Percentiles rank a stretch among this genome's conserved stretches.
These are phyloP conservation scores for Laticauda laticaudata DNA, from an alignment of 2,113 vertebrate species.

Conservation along the genomic window DNA sequence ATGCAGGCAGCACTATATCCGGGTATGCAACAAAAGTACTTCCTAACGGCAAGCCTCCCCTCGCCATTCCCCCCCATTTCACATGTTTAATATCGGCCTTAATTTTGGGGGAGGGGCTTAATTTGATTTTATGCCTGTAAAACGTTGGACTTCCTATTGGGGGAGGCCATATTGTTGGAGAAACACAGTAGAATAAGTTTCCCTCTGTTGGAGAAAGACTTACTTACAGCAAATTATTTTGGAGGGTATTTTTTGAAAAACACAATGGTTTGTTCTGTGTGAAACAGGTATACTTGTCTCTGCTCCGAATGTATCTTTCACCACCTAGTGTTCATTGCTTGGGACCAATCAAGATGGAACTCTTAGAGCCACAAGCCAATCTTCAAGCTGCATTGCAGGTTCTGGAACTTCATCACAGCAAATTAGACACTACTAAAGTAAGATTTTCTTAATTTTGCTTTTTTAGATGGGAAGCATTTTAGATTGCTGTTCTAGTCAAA, in stretches of 20 bases:
- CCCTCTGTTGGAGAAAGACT: neutral
- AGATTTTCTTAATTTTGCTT: neutral
- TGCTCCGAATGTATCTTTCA: slow-evolving; percentile 96
- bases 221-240: neutral
- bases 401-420: slow-evolving; percentile 93
- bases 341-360: slow-evolving; percentile 93
- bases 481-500: neutral
- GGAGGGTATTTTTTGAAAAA: fast-evolving
- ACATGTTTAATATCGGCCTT: no score
- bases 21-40: no score
- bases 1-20: no score
- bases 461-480: neutral
- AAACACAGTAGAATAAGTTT: no score
- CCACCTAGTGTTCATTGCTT: slow-evolving; percentile 93
- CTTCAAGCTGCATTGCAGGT: slow-evolving; percentile 91
- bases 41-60: no score
- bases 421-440: slow-evolving; percentile 96
- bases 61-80: no score
- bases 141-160: no score
- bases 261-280: slow-evolving; percentile 1
- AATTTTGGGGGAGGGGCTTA: no score
- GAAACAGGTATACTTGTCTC: slow-evolving; percentile 90
- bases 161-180: no score
- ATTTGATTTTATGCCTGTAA: no score
- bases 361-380: slow-evolving; percentile 89